Conservation (phyloP, 2,888 invertebrate genomes). For the Heliconius ethilla region DNA sequence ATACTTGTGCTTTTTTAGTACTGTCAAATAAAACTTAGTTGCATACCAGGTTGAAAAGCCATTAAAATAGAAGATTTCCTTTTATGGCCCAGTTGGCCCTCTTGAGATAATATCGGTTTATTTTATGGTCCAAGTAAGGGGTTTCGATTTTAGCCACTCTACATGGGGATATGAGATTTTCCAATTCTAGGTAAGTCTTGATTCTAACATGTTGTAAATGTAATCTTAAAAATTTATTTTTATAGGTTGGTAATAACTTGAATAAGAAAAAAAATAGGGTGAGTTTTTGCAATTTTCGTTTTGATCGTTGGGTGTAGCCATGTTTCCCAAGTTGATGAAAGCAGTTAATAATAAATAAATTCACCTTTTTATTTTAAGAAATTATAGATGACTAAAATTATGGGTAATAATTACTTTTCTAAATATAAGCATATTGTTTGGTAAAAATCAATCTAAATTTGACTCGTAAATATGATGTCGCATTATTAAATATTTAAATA, state of each 20-base stretch:
- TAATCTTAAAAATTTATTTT: neutral
- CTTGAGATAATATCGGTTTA: constrained; percentile 80
- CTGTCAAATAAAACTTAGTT: constrained; percentile 48
- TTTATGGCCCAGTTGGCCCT: constrained; percentile 76
- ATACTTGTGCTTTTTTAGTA: constrained; percentile 17
- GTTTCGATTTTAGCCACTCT: constrained; percentile 78
- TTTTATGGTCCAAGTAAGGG: constrained; percentile 79
- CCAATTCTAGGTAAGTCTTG: constrained; percentile 47
- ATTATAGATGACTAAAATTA: no score
- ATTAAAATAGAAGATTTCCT: constrained; percentile 81
- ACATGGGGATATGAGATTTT: constrained; percentile 74
- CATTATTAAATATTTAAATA: neutral
- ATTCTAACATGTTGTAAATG: neutral
- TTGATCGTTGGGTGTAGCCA: no score
- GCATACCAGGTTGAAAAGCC: constrained; percentile 72
- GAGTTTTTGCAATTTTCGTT: neutral
- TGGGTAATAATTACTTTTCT: no score
- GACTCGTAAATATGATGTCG: neutral
- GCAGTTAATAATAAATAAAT: no score
- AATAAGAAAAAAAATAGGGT: neutral
- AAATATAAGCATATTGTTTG: no score
- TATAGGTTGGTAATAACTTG: neutral
- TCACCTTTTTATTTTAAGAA: no score
- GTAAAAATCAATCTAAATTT: no score
- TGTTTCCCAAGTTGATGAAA: no score